Evolutionary conservation across 2,113 vertebrate species (phyloP).

Genomic region (Nymphicus hollandicus): DNA sequence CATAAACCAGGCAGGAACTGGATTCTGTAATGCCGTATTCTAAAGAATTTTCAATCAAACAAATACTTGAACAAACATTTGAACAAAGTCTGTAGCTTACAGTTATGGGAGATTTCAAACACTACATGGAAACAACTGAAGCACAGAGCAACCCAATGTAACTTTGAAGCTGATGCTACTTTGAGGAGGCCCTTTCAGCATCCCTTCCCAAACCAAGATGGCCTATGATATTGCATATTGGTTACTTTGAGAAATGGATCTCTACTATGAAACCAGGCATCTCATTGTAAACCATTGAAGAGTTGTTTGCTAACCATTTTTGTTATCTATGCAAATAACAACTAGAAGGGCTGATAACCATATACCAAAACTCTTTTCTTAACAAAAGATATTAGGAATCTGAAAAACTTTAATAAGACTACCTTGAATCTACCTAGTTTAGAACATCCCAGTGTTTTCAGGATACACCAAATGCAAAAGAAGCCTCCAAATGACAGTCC

Average conservation of each 20-base stretch:
- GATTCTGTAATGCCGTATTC: background rate
- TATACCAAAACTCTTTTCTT: background rate
- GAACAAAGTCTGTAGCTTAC: background rate
- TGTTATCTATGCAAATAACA: background rate
- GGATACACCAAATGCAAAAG: background rate
- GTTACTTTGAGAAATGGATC: background rate
- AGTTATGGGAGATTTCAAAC: fast-evolving
- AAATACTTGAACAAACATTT: background rate
- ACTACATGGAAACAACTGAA: background rate
- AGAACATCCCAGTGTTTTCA: background rate
- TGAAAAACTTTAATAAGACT: background rate
- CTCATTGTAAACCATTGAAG: background rate
- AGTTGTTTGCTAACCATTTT: background rate
- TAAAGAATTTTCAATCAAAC: background rate
- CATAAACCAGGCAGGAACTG: background rate
- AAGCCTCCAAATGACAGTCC: background rate
- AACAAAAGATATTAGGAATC: background rate
- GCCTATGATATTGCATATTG: background rate
- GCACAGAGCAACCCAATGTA: background rate
- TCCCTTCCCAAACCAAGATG: background rate
- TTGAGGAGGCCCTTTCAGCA: background rate
- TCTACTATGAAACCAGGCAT: background rate
- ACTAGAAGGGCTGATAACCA: background rate
- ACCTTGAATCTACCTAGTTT: background rate
- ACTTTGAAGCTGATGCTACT: background rate